Conservation (phyloP, 2,888 invertebrate species). For the Melanostoma mellinum region DNA sequence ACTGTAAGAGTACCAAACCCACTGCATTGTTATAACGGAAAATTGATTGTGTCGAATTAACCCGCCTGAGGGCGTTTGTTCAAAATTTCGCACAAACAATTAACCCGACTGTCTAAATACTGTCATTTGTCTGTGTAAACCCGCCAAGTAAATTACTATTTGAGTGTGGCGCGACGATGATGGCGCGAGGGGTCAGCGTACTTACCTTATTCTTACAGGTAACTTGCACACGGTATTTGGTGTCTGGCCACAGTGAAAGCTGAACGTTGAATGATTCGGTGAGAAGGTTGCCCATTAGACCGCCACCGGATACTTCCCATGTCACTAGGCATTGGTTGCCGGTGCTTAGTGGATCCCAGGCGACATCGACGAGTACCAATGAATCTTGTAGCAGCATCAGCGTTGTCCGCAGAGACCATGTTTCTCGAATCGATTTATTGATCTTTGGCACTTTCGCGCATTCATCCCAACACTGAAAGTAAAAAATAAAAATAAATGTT, state of each 20-base stretch:
- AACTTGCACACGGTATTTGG: constrained; percentile 81
- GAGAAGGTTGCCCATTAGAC: constrained; percentile 81
- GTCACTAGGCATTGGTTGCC: constrained; percentile 81
- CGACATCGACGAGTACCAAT: constrained; percentile 80
- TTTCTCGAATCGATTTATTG: constrained; percentile 79
- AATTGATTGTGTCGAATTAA: constrained; percentile 61
- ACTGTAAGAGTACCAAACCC: not conserved
- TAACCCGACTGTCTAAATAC: constrained; percentile 64
- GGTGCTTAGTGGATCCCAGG: constrained; percentile 79
- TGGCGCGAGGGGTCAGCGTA: not conserved
- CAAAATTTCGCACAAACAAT: constrained; percentile 66
- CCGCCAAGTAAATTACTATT: constrained; percentile 5
- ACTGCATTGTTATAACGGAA: constrained; percentile 50
- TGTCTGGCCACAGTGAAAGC: constrained; percentile 81
- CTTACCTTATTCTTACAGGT: constrained; percentile 82
- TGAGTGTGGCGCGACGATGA: too few relatives aligned
- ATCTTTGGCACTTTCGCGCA: constrained; percentile 79
- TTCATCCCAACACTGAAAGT: constrained; percentile 80
- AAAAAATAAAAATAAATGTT: constrained; percentile 47
- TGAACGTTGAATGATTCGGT: constrained; percentile 81
- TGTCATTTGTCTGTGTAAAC: constrained; percentile 48
- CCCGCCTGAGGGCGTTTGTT: constrained; percentile 52
- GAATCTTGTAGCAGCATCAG: constrained; percentile 81
- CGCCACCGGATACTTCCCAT: constrained; percentile 82
- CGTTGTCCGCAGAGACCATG: constrained; percentile 79